Evolutionary conservation across 2,888 invertebrate species (phyloP).

Genomic region (Chouioia cunea): DNA sequence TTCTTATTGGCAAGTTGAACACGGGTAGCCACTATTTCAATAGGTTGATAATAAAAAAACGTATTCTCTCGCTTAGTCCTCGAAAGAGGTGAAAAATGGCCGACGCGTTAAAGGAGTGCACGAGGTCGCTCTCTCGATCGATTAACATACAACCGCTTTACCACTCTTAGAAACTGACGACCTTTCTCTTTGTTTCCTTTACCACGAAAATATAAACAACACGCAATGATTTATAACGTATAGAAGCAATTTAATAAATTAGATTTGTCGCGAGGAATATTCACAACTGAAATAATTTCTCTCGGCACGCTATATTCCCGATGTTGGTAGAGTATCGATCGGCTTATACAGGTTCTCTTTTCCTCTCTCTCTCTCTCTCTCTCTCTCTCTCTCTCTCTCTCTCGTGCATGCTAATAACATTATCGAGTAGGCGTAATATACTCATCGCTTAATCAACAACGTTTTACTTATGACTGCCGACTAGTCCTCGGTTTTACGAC

Average conservation of each 20-base stretch:
- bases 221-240: neutral
- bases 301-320: neutral
- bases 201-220: neutral
- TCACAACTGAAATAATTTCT: slow-evolving; percentile 12
- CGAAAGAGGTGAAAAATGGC: slow-evolving; percentile 32
- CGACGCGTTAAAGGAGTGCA: slow-evolving; percentile 29
- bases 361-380: no score
- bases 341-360: neutral
- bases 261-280: slow-evolving; percentile 20
- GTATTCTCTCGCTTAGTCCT: no score
- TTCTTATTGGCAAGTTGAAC: no score
- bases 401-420: slow-evolving; percentile 40
- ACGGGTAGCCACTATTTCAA: no score
- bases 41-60: no score
- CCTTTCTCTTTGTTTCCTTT: neutral
- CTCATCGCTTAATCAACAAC: slow-evolving; percentile 41
- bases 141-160: slow-evolving; percentile 33
- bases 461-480: neutral
- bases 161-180: no score
- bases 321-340: slow-evolving; percentile 28
- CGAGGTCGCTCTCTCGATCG: slow-evolving; percentile 34
- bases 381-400: neutral
- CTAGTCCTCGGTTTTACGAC: neutral
- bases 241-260: slow-evolving; percentile 32
- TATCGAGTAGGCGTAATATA: slow-evolving; percentile 31